phyloP scores from a whole-genome alignment of 2,113 vertebrate species.

The Sinocyclocheilus grahami region DNA sequence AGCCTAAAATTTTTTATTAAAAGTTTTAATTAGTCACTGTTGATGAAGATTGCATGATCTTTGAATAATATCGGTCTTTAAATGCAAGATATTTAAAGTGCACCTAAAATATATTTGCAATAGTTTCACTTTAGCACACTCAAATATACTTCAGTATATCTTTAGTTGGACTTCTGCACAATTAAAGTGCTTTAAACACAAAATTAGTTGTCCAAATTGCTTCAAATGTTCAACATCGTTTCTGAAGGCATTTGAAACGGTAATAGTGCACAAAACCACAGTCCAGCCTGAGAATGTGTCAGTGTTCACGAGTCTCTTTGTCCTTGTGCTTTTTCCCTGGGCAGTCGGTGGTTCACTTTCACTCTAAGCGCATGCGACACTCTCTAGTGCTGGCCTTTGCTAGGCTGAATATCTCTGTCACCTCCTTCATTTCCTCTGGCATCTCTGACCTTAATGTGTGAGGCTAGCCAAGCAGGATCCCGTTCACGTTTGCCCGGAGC shows the following conservation, averaged over 20 bases:
- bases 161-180: too few species aligned
- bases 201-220: too few species aligned
- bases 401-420: constrained; percentile 3
- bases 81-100: too few species aligned
- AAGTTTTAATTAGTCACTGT: too few species aligned
- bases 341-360: background rate
- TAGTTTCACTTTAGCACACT: too few species aligned
- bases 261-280: too few species aligned
- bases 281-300: background rate
- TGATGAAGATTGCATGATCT: too few species aligned
- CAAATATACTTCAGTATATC: too few species aligned
- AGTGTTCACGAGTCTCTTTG: background rate
- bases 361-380: constrained; percentile 12
- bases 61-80: too few species aligned
- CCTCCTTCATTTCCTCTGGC: background rate
- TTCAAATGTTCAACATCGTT: background rate
- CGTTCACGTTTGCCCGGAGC: background rate
- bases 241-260: background rate
- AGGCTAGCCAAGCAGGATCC: background rate
- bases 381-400: background rate
- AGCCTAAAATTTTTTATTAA: too few species aligned
- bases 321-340: background rate
- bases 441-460: background rate
- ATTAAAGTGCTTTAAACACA: too few species aligned
- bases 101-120: too few species aligned